Evolutionary conservation across 2,113 vertebrate genomes (phyloP), one percentile per base, ranked within the genome.

Genomic region (Apeltes quadracus): DNA sequence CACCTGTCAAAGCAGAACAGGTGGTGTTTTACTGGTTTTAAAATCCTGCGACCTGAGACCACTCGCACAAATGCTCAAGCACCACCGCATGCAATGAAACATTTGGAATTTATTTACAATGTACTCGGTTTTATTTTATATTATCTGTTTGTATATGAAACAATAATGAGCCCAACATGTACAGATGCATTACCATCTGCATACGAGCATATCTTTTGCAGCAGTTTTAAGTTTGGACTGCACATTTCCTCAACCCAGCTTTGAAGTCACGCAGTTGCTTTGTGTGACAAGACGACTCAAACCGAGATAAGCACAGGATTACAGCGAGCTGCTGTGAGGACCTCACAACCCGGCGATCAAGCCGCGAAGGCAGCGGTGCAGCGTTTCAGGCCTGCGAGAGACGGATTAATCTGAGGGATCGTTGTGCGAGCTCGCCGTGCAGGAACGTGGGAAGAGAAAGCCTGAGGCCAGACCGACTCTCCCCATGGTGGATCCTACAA

Each of bases 1-100:
- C 92, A 90, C 84, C 89, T 91, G 92, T 89, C 70, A 13, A n/a
- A 83, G 73, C 50, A 65, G 61, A 85, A 83, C 89, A 90, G 88
- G 76, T 87, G 89, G 67, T 10, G 0, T 76, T 87, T 90, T 88
- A 70, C 48, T 69, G 78, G 75, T 72, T 69, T 36, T 61, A 59
- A 73, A 69, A 46, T 18, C 54, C 4, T 43, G 48, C 7, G 44
- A 65, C 23, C 62, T 53, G 23, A 76, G 58, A 62, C 18, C 59
- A 46, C 72, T 41, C 43, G 32, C 54, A 59, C 23, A 66, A 44
- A 68, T 41, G 53, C 36, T 50, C 57, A 61, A 1, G n/a, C 10
- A n/a, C 48, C 23, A 20, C 18, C 11, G 11, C 13, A 34, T 6
- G 7, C 41, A 38, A 34, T n/a, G 0, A 38, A 41, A 23, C 55